Evolutionary conservation across 2,797 vertebrate species (phyloP).

Genomic region (Manis javanica): DNA sequence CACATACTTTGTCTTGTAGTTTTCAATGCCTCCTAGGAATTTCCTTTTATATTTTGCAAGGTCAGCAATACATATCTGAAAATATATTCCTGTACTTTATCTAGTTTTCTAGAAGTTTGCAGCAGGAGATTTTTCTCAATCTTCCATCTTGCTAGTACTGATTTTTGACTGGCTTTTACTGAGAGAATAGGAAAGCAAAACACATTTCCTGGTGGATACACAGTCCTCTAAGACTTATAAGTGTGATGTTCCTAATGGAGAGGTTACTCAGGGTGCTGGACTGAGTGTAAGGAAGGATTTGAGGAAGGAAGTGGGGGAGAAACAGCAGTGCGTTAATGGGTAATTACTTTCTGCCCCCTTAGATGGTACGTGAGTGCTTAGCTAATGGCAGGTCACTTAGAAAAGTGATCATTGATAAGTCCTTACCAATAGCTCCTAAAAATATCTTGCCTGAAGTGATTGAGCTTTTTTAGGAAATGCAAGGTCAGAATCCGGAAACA

Average conservation of each 20-base stretch:
- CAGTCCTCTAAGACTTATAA: not conserved
- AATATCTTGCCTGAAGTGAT: not conserved
- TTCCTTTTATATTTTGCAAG: constrained; percentile 44
- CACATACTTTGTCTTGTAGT: not conserved
- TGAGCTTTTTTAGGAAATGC: not conserved
- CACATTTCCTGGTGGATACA: not conserved
- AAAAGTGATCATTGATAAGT: not conserved
- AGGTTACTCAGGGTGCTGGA: constrained; percentile 29
- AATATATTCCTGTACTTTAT: constrained; percentile 34
- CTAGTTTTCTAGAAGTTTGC: constrained; percentile 25
- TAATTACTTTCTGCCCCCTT: constrained; percentile 65
- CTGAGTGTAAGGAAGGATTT: not conserved
- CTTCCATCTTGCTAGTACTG: constrained; percentile 11
- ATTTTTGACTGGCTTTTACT: constrained; percentile 55
- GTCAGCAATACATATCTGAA: constrained; percentile 39
- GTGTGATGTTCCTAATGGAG: constrained; percentile 13
- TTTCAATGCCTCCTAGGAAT: not conserved
- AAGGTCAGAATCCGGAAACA: constrained; percentile 11
- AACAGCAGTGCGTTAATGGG: constrained; percentile 65
- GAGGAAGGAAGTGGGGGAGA: not conserved
- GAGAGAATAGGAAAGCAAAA: constrained; percentile 1
- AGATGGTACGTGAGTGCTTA: not conserved
- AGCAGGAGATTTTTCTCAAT: not conserved
- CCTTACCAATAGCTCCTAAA: not conserved
- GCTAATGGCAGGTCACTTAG: constrained; percentile 36